Percentiles rank a stretch among this genome's conserved stretches.
Conservation (phyloP, 2,797 vertebrate species). For the Falco cherrug region DNA sequence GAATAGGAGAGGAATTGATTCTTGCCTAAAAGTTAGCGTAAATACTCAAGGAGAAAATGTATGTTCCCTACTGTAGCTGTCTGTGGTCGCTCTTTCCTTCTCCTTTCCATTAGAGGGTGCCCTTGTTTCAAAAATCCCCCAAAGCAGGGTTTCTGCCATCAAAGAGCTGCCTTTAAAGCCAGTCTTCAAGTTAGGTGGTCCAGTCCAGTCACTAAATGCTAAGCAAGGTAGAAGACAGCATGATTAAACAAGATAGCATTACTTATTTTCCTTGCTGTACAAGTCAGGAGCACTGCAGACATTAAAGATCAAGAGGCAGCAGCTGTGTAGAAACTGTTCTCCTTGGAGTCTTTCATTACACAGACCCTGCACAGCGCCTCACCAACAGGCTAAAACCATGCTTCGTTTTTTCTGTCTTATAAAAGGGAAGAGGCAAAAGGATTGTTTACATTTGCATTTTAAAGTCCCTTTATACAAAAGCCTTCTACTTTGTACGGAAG, state of each 20-base stretch:
- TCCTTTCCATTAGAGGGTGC: conserved; percentile 69
- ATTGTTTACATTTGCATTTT: conserved; percentile 7
- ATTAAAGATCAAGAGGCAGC: conserved; percentile 68
- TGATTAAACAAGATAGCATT: conserved; percentile 74
- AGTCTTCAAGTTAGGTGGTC: conserved; percentile 78
- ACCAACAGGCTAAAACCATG: not conserved
- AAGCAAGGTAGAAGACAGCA: conserved; percentile 69
- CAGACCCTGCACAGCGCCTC: conserved; percentile 44
- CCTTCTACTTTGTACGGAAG: not conserved
- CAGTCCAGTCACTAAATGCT: conserved; percentile 44
- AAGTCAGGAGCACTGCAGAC: conserved; percentile 39
- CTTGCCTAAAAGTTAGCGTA: not conserved
- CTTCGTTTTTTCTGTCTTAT: conserved; percentile 16
- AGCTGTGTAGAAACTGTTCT: conserved; percentile 45
- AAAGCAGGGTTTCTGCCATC: not conserved
- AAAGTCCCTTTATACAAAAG: not conserved
- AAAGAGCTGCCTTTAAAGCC: conserved; percentile 58
- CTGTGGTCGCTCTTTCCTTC: not conserved
- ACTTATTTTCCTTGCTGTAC: conserved; percentile 68
- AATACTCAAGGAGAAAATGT: not conserved
- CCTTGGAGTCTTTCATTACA: conserved; percentile 54
- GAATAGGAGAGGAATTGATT: not conserved
- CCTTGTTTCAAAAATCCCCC: conserved; percentile 66
- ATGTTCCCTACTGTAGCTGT: not conserved
- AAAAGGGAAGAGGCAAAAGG: not conserved